Conservation (phyloP, 2,797 vertebrate species). For the Macroramphosus scolopax region DNA sequence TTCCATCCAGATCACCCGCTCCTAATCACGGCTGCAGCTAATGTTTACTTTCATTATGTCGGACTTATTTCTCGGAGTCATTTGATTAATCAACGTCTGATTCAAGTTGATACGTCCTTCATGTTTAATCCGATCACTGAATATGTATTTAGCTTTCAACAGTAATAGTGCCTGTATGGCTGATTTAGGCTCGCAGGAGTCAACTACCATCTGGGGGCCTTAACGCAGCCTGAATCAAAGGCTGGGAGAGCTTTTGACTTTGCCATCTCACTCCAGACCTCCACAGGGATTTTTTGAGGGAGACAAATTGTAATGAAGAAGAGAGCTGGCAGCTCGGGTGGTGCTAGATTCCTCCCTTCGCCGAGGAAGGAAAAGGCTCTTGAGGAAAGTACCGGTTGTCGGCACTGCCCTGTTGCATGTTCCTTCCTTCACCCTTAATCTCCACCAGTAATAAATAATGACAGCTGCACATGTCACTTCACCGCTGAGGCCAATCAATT, state of each 20-base stretch:
- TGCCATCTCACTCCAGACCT: too few species aligned
- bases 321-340: slow-evolving; percentile 14
- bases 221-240: too few species aligned
- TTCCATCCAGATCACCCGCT: slow-evolving; percentile 2
- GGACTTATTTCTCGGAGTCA: slow-evolving; percentile 3
- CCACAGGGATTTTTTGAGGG: too few species aligned
- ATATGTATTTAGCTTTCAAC: too few species aligned
- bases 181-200: too few species aligned
- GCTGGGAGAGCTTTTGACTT: too few species aligned
- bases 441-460: slow-evolving; percentile 80
- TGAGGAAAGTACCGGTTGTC: slow-evolving; percentile 12
- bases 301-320: slow-evolving; percentile 21
- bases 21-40: background rate
- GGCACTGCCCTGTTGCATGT: slow-evolving; percentile 24
- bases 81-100: slow-evolving; percentile 8
- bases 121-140: background rate
- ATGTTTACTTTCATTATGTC: background rate
- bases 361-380: slow-evolving; percentile 17
- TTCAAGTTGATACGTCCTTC: background rate
- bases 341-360: slow-evolving; percentile 11
- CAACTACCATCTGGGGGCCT: too few species aligned
- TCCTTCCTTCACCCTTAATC: slow-evolving; percentile 63
- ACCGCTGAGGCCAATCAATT: slow-evolving; percentile 80
- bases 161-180: too few species aligned
- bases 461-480: slow-evolving; percentile 83